Evolutionary conservation across 1,140 invertebrate genomes (phyloP).

Genomic region (Brachionus manjavacas): DNA sequence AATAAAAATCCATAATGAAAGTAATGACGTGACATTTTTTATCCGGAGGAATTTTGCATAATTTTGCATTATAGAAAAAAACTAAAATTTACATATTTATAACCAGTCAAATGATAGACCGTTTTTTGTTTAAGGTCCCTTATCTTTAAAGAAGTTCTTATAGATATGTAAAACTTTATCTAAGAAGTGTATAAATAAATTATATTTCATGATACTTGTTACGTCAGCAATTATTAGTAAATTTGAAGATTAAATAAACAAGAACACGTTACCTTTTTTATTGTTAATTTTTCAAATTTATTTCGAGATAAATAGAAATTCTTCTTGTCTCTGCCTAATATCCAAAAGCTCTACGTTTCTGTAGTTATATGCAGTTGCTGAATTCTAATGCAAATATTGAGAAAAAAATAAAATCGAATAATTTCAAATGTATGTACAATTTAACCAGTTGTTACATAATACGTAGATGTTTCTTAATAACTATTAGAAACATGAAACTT

Average conservation of each 20-base stretch:
- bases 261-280: neutral
- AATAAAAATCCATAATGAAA: neutral
- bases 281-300: neutral
- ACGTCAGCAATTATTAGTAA: neutral
- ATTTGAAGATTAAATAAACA: neutral
- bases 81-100: neutral
- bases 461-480: neutral
- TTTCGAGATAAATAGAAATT: neutral
- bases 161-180: neutral
- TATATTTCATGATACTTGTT: neutral
- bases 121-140: neutral
- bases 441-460: neutral
- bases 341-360: neutral
- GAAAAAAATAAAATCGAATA: neutral
- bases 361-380: neutral
- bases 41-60: neutral
- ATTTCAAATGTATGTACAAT: neutral
- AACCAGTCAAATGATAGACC: neutral
- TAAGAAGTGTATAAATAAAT: neutral
- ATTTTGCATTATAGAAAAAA: neutral
- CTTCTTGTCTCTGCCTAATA: neutral
- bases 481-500: neutral
- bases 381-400: neutral
- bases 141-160: neutral
- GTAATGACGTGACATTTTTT: neutral